A percentile compares a stretch with the other conserved stretches of the same genome.
Conservation (phyloP, 1,140 invertebrate species). For the Ips nitidus region DNA sequence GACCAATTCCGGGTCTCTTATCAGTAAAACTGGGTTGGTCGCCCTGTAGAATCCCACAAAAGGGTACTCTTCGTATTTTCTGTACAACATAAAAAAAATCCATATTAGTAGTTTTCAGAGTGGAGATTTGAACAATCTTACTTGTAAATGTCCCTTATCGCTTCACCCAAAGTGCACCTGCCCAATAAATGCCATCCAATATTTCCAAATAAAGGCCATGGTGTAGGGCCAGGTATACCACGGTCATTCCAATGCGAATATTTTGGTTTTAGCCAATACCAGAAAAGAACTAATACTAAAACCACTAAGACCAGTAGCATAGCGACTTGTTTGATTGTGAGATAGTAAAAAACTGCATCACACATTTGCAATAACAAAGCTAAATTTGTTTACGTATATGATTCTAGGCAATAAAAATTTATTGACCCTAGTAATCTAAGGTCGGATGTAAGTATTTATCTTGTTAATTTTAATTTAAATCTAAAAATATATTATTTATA, state of each 20-base stretch:
- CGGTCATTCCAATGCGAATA: slow-evolving; percentile 50
- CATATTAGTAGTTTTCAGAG: neutral
- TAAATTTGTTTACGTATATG: too few relatives aligned
- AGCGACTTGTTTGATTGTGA: too few relatives aligned
- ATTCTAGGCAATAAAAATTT: too few relatives aligned
- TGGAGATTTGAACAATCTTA: slow-evolving; percentile 9
- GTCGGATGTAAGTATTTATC: too few relatives aligned
- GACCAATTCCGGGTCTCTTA: slow-evolving; percentile 53
- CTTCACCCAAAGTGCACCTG: slow-evolving; percentile 29
- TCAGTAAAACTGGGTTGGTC: slow-evolving; percentile 49
- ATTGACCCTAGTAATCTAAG: too few relatives aligned
- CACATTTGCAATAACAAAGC: too few relatives aligned
- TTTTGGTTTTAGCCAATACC: slow-evolving; percentile 10
- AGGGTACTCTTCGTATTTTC: slow-evolving; percentile 47
- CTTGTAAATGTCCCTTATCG: slow-evolving; percentile 40
- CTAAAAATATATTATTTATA: too few relatives aligned
- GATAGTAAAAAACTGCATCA: too few relatives aligned
- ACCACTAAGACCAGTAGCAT: too few relatives aligned
- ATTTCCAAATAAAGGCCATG: slow-evolving; percentile 47
- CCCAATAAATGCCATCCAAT: slow-evolving; percentile 37
- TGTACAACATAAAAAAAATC: slow-evolving; percentile 25
- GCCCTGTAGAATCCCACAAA: slow-evolving; percentile 54
- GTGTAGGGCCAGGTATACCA: slow-evolving; percentile 43
- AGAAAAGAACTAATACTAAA: neutral
- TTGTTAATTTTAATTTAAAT: too few relatives aligned